Conservation (phyloP, 2,113 vertebrate species). For the Epinephelus fuscoguttatus region DNA sequence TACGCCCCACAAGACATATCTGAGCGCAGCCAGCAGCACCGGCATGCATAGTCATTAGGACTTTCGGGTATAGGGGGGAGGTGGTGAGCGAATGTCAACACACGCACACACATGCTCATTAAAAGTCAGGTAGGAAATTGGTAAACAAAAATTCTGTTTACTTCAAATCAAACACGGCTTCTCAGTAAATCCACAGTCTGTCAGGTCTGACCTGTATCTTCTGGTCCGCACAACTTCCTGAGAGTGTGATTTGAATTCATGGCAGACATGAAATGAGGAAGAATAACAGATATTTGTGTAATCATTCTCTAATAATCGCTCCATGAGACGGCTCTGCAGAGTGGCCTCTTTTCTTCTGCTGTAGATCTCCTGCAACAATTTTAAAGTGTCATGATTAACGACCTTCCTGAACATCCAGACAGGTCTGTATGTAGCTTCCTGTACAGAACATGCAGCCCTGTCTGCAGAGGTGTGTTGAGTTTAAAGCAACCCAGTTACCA, state of each 20-base stretch:
- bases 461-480: too few species aligned
- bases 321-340: neutral
- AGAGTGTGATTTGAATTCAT: slow-evolving; percentile 1
- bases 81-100: slow-evolving; percentile 17
- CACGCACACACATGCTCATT: slow-evolving; percentile 39
- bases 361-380: slow-evolving; percentile 3
- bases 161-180: slow-evolving; percentile 2
- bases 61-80: neutral
- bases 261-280: neutral
- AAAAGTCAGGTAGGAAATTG: slow-evolving; percentile 26
- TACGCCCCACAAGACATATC: slow-evolving; percentile 54
- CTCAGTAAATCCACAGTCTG: neutral
- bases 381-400: slow-evolving; percentile 37
- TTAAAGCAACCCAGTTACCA: too few species aligned
- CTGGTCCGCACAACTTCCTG: neutral
- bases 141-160: slow-evolving; percentile 40
- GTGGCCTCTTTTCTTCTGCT: slow-evolving; percentile 26
- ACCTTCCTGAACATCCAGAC: neutral
- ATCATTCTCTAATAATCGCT: slow-evolving; percentile 24
- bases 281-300: slow-evolving; percentile 7
- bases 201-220: neutral
- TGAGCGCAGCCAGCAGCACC: slow-evolving; percentile 28
- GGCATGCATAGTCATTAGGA: slow-evolving; percentile 60
- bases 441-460: neutral
- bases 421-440: slow-evolving; percentile 7